Evolutionary conservation across 2,888 invertebrate species (phyloP), one percentile per base, ranked within the genome.

Genomic region (Polydrusus pterygomalis): DNA sequence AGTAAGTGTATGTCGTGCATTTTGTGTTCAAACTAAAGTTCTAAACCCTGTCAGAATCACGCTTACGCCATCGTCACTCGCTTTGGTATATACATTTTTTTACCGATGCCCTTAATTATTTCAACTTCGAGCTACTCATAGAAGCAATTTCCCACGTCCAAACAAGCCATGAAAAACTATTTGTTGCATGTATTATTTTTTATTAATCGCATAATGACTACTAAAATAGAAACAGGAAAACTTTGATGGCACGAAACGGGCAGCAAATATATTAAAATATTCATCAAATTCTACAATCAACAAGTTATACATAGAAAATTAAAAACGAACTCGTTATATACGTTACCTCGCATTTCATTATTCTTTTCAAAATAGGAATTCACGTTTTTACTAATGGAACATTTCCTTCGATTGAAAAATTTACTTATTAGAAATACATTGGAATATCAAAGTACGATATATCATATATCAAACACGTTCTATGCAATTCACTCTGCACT

Each of bases 251-350:
- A 60, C 10, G 17, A 38, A 38, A 40, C 58, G 5, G 15, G 18
- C 3, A 34, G 34, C 38, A 18, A 38, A 38, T 18, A 6, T 38
- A 38, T 60, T 38, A 38, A 54, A 60, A 17, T 38, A 38, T 60
- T 60, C 38, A 60, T 60, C 11, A 38, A 17, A 38, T 38, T 38
- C 58, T 18, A 38, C 38, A 60, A 38, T 38, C 58, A 60, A 38
- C 58, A 60, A 60, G 58, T 60, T 60, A 38, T 38, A 38, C 15
- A 60, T 60, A 10, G n/a, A 58, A 60, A 38, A 60, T 38, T 60
- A 38, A 38, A 60, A 40, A 58, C 51, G 7, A 30, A 54, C 25
- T 25, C 5, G 54, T 54, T 54, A 34, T 34, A 34, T 9, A 56
- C 54, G 54, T 51, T 51, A n/a, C n/a, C 30, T n/a, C 5, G 54